These are phyloP conservation scores for Leontocebus nigricollis DNA, from an alignment of 2,797 vertebrate genomes.

Conservation along the genomic window DNA sequence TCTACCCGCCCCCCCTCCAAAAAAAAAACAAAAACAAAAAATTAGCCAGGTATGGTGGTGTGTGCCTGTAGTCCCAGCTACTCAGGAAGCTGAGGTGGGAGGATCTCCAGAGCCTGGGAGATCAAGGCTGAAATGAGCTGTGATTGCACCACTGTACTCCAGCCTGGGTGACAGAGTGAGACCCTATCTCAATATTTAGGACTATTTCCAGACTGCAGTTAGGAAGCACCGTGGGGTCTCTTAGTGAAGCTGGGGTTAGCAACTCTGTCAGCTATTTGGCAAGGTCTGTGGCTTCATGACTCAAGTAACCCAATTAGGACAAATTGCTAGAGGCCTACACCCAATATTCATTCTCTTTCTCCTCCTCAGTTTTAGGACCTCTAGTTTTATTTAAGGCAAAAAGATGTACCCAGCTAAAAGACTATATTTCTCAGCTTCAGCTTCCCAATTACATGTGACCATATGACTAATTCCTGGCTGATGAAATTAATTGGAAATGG, in stretches of 20 bases:
- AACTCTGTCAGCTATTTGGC: background rate
- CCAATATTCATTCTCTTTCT: background rate
- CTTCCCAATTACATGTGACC: background rate
- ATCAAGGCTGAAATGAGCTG: no score
- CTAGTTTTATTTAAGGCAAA: background rate
- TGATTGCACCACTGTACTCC: no score
- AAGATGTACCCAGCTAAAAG: background rate
- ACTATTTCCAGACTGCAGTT: background rate
- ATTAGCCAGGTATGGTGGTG: no score
- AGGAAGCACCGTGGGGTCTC: background rate
- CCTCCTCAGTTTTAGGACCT: background rate
- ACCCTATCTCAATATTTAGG: background rate
- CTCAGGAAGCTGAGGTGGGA: no score
- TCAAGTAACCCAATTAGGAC: background rate
- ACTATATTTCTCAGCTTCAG: background rate
- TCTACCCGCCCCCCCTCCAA: no score
- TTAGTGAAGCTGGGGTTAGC: background rate
- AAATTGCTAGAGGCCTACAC: background rate
- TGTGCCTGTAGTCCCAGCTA: no score
- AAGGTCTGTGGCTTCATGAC: background rate
- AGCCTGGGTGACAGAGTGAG: no score
- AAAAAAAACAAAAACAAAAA: no score
- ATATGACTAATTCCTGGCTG: background rate
- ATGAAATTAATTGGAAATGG: background rate
- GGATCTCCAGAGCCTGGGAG: no score